These are phyloP conservation scores for Oreochromis spilurus DNA, from an alignment of 2,113 vertebrate species.

Conservation along the genomic window DNA sequence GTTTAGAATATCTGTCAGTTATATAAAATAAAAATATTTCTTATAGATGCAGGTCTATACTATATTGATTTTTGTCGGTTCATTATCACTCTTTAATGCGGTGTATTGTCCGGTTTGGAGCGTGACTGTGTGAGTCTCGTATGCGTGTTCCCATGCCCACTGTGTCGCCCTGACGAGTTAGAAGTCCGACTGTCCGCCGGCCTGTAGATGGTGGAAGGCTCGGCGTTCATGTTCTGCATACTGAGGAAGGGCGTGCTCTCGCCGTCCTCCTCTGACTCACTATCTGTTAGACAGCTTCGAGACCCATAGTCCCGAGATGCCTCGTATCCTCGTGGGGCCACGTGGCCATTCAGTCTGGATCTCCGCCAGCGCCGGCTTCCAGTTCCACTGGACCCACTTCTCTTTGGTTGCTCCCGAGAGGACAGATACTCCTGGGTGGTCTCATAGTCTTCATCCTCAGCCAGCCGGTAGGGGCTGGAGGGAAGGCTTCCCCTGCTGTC, in stretches of 20 bases:
- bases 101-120: constrained; percentile 84
- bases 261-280: constrained; percentile 89
- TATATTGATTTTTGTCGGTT: constrained; percentile 74
- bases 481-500: constrained; percentile 93
- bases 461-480: constrained; percentile 89
- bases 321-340: constrained; percentile 86
- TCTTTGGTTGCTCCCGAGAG: constrained; percentile 85
- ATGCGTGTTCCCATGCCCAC: constrained; percentile 75
- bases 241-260: constrained; percentile 96
- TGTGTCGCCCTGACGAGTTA: constrained; percentile 82
- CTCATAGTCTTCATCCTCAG: constrained; percentile 93
- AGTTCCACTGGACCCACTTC: constrained; percentile 71
- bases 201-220: constrained; percentile 83
- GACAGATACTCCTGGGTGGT: constrained; percentile 95
- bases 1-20: constrained; percentile 96
- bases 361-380: constrained; percentile 85
- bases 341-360: constrained; percentile 90
- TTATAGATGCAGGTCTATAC: constrained; percentile 83
- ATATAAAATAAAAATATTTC: constrained; percentile 99
- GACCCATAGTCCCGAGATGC: constrained; percentile 87
- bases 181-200: constrained; percentile 91
- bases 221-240: constrained; percentile 87
- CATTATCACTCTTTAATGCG: constrained; percentile 79
- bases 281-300: constrained; percentile 89
- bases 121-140: constrained; percentile 79